phyloP scores from a whole-genome alignment of 30 jellyfish, hydroid and myxozoan species.

The Nemopilema nomurai region DNA sequence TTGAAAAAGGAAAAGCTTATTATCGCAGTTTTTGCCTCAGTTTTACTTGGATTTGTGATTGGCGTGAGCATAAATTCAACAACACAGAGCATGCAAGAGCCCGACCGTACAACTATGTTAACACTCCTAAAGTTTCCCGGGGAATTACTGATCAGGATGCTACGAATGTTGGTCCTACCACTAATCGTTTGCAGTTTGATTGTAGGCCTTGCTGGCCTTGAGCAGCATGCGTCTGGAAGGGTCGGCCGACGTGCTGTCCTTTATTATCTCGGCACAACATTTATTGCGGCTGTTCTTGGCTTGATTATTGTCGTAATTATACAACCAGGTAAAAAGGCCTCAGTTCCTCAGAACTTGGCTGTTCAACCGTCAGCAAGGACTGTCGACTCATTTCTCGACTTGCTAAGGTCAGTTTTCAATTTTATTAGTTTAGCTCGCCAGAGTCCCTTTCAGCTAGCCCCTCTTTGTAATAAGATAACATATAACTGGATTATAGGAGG shows the following conservation, averaged over 20 bases:
- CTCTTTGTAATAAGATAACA: too few relatives aligned
- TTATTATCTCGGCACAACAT: slow-evolving; percentile 67
- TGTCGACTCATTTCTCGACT: slow-evolving; percentile 67
- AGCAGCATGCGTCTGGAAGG: slow-evolving; percentile 90
- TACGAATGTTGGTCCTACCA: slow-evolving; percentile 83
- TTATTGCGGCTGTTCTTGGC: slow-evolving; percentile 77
- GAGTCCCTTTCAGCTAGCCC: too few relatives aligned
- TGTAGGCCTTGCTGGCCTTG: slow-evolving; percentile 97
- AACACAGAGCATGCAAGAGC: slow-evolving; percentile 72
- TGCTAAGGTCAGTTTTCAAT: slow-evolving; percentile 47
- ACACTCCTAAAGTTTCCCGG: slow-evolving; percentile 84
- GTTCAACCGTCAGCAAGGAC: slow-evolving; percentile 66
- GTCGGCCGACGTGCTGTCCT: slow-evolving; percentile 78
- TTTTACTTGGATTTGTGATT: slow-evolving; percentile 68
- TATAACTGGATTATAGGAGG: too few relatives aligned
- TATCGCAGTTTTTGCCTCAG: slow-evolving; percentile 68
- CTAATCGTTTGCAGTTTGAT: slow-evolving; percentile 85
- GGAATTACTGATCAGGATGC: slow-evolving; percentile 75
- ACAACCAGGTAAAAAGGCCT: slow-evolving; percentile 67
- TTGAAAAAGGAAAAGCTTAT: slow-evolving; percentile 65
- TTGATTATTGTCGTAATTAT: slow-evolving; percentile 64
- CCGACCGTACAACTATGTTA: slow-evolving; percentile 74
- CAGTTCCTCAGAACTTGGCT: not conserved
- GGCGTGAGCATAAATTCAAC: slow-evolving; percentile 72
- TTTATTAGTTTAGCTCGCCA: too few relatives aligned